A percentile compares a stretch with the other conserved stretches of the same genome.
Evolutionary conservation across 2,888 invertebrate species (phyloP).

Genomic region (Scaptomyza polygonia): DNA sequence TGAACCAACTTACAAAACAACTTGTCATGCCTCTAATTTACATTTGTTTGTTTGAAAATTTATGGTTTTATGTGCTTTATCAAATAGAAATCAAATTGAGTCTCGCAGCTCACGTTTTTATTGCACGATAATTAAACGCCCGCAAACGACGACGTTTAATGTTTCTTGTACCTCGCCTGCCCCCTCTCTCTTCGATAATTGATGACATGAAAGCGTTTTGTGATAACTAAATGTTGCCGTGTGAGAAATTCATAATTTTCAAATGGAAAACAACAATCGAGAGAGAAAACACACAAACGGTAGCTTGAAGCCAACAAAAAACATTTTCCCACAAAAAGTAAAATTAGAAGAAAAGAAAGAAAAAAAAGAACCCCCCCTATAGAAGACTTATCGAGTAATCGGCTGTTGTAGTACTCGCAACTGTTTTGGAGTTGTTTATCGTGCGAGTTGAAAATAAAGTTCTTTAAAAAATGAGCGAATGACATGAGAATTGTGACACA

Average conservation of each 20-base stretch:
- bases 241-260: constrained; percentile 69
- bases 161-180: constrained; percentile 27
- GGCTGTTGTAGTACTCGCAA: constrained; percentile 31
- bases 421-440: constrained; percentile 25
- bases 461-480: constrained; percentile 35
- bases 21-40: constrained; percentile 18
- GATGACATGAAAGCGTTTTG: constrained; percentile 68
- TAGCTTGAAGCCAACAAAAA: constrained; percentile 35
- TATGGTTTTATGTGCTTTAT: background rate
- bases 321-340: constrained; percentile 50
- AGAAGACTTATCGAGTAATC: constrained; percentile 54
- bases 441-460: constrained; percentile 36
- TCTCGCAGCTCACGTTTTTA: constrained; percentile 69
- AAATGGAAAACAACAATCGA: constrained; percentile 9
- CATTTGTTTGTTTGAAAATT: constrained; percentile 1
- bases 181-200: constrained; percentile 19
- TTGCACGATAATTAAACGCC: constrained; percentile 64
- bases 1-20: background rate
- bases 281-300: constrained; percentile 31
- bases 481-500: constrained; percentile 64
- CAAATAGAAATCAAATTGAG: constrained; percentile 35
- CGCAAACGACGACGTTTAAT: constrained; percentile 27
- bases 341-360: too few relatives aligned
- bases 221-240: constrained; percentile 70
- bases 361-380: background rate